Base-by-base conservation (phyloP, 2,888 invertebrate genomes). In the Creontiades dilutus region DNA sequence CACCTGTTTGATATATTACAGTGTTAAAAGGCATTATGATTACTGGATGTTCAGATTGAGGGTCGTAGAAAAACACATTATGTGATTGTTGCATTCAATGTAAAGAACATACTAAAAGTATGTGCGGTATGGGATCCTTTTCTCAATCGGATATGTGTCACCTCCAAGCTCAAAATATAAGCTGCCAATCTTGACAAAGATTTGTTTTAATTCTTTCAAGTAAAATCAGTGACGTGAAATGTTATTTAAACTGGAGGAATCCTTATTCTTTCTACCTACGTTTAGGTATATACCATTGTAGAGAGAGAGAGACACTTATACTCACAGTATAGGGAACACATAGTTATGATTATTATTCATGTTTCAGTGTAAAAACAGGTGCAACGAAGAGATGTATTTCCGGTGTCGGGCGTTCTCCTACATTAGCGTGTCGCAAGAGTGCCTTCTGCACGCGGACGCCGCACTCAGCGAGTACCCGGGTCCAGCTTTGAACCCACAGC, bases 161-260 rank as follows among this genome's bases (percentile, higher is more conserved):
- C 98, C 94, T 99, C 99, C 92, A 99, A 95, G 92, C 97, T 96
- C 52, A 98, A 98, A 93, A 99, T 98, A 93, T 97, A 99, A 0
- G 99, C 98, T 9, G 99, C 98, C 85, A 99, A 94, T 90, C 99
- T 95, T 0, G 99, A 96, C 91, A 99, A 94, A 81, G 98, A 98
- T n/a, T 93, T 99, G 99, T 93, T 99, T 99, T 11, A n/a, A n/a
- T n/a, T n/a, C n/a, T n/a, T n/a, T n/a, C n/a, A n/a, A n/a, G n/a
- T n/a, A n/a, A n/a, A n/a, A n/a, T n/a, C n/a, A n/a, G n/a, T n/a
- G n/a, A n/a, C n/a, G n/a, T n/a, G n/a, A n/a, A n/a, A n/a, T n/a
- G n/a, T n/a, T n/a, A n/a, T n/a, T n/a, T n/a, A n/a, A n/a, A n/a
- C n/a, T n/a, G n/a, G n/a, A n/a, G n/a, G n/a, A n/a, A n/a, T 37